phyloP scores from a whole-genome alignment of 2,113 vertebrate species.

The pig (Sus scrofa) region T2T-Sscrofa CM000822.6:9770501-9771000 shows the following conservation, averaged over 20 bases:
- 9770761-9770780: neutral
- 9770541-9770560: neutral
- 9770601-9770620: too few species aligned
- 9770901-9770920: constrained; percentile 12
- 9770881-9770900: neutral
- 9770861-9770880: neutral
- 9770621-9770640: too few species aligned
- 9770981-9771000: neutral
- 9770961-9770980: neutral
- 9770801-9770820: constrained; percentile 24
- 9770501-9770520: neutral
- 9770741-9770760: constrained; percentile 39
- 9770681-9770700: too few species aligned
- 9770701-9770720: too few species aligned
- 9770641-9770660: too few species aligned
- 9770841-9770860: constrained; percentile 27
- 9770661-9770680: too few species aligned
- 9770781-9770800: constrained; percentile 15
- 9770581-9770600: too few species aligned
- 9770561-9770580: too few species aligned
- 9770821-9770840: neutral
- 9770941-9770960: neutral
- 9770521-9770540: constrained; percentile 37
- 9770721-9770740: neutral
- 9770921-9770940: constrained; percentile 45